Percentiles rank a stretch among this genome's conserved stretches.
phyloP scores from a whole-genome alignment of 2,888 invertebrate species.

The Erynnis tages region DNA sequence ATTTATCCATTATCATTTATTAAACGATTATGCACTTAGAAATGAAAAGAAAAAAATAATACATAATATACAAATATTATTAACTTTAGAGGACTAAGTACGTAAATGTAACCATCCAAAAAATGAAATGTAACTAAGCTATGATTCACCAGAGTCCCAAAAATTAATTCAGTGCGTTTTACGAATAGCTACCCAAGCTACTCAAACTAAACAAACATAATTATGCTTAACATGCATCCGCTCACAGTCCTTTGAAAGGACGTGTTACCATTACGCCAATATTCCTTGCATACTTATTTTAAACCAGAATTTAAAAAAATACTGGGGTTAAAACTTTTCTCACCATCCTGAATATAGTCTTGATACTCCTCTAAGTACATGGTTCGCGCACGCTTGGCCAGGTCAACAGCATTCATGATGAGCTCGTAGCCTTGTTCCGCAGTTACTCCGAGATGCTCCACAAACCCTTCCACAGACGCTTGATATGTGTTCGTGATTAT shows the following conservation, averaged over 20 bases:
- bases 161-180: neutral
- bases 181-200: neutral
- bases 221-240: neutral
- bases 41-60: no score
- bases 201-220: no score
- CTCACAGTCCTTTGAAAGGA: neutral
- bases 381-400: conserved; percentile 87
- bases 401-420: conserved; percentile 86
- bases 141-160: no score
- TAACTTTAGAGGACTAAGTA: no score
- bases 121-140: no score
- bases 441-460: conserved; percentile 86
- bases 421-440: conserved; percentile 85
- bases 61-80: no score
- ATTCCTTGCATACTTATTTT: no score
- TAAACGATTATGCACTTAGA: no score
- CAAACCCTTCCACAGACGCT: conserved; percentile 89
- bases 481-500: conserved; percentile 96
- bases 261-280: no score
- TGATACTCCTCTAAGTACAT: conserved; percentile 82
- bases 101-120: no score
- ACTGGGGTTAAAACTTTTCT: conserved; percentile 27
- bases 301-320: no score
- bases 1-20: no score
- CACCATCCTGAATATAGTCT: conserved; percentile 61